phyloP scores from a whole-genome alignment of 2,113 vertebrate species.

The Microcebus ravelobensis region DNA sequence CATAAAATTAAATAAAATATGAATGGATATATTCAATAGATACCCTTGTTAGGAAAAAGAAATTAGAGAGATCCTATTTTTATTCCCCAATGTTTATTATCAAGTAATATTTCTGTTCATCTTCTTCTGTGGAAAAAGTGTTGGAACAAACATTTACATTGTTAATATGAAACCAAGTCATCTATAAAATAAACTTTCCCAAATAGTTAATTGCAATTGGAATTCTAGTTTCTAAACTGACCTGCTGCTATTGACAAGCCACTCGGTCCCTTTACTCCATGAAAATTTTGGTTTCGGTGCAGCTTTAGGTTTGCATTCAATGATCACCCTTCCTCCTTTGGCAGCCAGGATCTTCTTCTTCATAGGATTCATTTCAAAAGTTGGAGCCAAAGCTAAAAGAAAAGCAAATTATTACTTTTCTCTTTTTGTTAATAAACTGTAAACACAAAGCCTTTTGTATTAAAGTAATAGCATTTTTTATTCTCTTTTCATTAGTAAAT shows the following conservation, averaged over 20 bases:
- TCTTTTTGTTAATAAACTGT: not conserved
- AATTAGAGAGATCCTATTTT: not conserved
- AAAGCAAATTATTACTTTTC: slow-evolving; percentile 60
- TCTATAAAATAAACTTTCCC: not conserved
- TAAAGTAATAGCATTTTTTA: not conserved
- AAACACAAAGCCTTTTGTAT: not conserved
- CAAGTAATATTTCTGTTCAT: not conserved
- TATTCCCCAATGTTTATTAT: not conserved
- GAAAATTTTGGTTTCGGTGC: slow-evolving; percentile 93
- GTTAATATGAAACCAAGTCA: not conserved
- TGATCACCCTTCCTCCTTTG: slow-evolving; percentile 92
- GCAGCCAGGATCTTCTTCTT: slow-evolving; percentile 92
- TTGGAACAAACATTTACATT: not conserved
- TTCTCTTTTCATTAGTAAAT: not conserved
- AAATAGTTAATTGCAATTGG: not conserved
- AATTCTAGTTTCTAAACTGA: slow-evolving; percentile 77
- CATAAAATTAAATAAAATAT: slow-evolving; percentile 16
- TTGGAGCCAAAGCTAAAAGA: slow-evolving; percentile 91
- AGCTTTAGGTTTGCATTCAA: slow-evolving; percentile 95
- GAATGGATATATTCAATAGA: not conserved
- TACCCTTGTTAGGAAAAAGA: not conserved
- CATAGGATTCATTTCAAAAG: slow-evolving; percentile 94
- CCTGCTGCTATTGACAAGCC: slow-evolving; percentile 94
- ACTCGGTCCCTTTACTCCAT: slow-evolving; percentile 97
- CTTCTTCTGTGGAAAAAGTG: not conserved